Evolutionary conservation across 2,113 vertebrate genomes (phyloP), one percentile per base, ranked within the genome.

Genomic region (Rhinolophus sinicus): DNA sequence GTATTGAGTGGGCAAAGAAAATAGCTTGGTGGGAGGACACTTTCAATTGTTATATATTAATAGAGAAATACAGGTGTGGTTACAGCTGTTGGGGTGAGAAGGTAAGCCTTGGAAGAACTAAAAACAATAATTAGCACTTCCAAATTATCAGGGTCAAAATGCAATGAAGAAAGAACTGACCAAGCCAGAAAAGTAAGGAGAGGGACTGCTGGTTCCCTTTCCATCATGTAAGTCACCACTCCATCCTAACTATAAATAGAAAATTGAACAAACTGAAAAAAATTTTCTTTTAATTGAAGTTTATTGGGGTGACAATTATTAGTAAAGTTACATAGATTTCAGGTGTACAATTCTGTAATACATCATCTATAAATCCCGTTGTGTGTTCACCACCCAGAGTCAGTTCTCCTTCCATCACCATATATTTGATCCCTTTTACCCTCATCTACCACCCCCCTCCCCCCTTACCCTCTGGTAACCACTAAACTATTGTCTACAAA

Each of bases 51-150:
- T 13, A 80, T 38, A 67, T 38, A 13, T 38, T 56, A 82, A 75
- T 35, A 95, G 62, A 83, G 75, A 97, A 93, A 94, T 18, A 56
- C 10, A 60, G 28, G 6, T 69, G 16, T 90, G 40, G 93, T 91
- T 93, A 82, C 4, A 40, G 22, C 19, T 67, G 1, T 65, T 54
- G 52, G 30, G 33, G 9, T 77, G n/a, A 67, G 56, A 94, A 73
- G 15, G n/a, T 78, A 73, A 96, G n/a, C 21, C 18, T 21, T 80
- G 40, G 58, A 69, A 90, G 40, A 94, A 80, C 2, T 40, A 33
- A 90, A 95, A 69, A 72, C 28, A 84, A 56, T 85, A 93, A 70
- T 78, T 52, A 50, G 60, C 70, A 81, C 38, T 95, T 93, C 44
- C 8, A 78, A 90, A 87, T 62, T 72, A 91, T 94, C 2, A 44